A percentile compares a stretch with the other conserved stretches of the same genome.
phyloP scores from a whole-genome alignment of 2,888 invertebrate species.

The Rhaphigaster nebulosa region DNA sequence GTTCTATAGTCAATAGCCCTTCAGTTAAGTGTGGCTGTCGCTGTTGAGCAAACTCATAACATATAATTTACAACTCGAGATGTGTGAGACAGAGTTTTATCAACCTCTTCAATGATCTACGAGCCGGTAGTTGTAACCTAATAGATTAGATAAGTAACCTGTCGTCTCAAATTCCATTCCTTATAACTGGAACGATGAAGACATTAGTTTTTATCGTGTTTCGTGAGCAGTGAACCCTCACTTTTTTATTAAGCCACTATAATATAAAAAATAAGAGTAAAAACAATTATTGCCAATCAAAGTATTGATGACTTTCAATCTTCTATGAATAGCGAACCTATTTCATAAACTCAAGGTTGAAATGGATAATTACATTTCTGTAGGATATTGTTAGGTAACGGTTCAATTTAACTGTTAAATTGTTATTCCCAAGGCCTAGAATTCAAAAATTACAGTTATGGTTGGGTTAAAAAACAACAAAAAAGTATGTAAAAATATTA shows the following conservation, averaged over 20 bases:
- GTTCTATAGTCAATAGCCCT: not conserved
- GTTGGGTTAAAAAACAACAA: too few relatives aligned
- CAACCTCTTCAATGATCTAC: not conserved
- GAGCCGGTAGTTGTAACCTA: not conserved
- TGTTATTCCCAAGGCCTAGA: too few relatives aligned
- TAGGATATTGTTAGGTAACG: too few relatives aligned
- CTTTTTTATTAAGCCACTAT: not conserved
- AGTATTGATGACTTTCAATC: too few relatives aligned
- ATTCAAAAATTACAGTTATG: too few relatives aligned
- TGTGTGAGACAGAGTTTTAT: not conserved
- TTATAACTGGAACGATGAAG: not conserved
- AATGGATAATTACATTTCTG: too few relatives aligned
- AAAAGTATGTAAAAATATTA: too few relatives aligned
- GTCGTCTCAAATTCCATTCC: not conserved
- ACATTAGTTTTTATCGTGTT: not conserved
- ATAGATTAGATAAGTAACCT: not conserved
- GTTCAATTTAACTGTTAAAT: too few relatives aligned
- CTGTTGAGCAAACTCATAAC: not conserved
- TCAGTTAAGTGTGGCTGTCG: not conserved
- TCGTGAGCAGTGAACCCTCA: not conserved
- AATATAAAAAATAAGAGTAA: too few relatives aligned
- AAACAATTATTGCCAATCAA: too few relatives aligned
- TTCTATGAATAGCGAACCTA: too few relatives aligned
- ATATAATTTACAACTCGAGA: not conserved
- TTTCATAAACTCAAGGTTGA: too few relatives aligned